Evolutionary conservation across 2,113 vertebrate species (phyloP).

Genomic region (Suricata suricatta): DNA sequence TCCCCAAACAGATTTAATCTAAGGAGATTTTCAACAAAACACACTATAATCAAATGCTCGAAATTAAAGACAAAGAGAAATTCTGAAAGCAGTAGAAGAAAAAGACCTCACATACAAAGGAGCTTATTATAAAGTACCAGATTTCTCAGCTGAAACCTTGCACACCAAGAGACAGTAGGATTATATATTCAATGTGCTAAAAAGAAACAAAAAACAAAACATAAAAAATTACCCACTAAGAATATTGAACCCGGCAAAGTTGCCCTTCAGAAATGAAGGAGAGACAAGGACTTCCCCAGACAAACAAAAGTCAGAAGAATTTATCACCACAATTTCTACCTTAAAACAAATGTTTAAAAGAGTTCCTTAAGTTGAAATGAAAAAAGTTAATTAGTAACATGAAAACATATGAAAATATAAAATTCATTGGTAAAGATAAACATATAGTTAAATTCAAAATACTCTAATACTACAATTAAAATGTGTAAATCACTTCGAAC

Average conservation of each 20-base stretch:
- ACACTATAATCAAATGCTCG: background rate
- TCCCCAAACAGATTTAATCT: background rate
- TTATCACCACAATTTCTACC: background rate
- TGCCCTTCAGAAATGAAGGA: background rate
- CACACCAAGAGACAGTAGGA: background rate
- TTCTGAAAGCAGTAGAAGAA: background rate
- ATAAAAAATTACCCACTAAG: background rate
- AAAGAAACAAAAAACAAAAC: background rate
- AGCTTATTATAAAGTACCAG: background rate
- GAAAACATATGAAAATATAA: background rate
- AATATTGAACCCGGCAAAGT: background rate
- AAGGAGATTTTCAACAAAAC: background rate
- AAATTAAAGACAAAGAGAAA: background rate
- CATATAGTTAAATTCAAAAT: constrained; percentile 15
- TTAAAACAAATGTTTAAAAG: background rate
- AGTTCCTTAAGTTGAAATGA: background rate
- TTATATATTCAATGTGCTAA: background rate
- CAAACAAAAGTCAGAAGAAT: background rate
- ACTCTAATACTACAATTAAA: background rate
- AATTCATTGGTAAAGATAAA: background rate
- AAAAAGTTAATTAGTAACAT: background rate
- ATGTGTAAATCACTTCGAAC: background rate
- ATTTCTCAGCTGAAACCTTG: background rate
- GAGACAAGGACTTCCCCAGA: background rate
- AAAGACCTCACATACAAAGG: background rate